Conservation (phyloP, 2,113 vertebrate species). For the Orientallactaga bullata region DNA sequence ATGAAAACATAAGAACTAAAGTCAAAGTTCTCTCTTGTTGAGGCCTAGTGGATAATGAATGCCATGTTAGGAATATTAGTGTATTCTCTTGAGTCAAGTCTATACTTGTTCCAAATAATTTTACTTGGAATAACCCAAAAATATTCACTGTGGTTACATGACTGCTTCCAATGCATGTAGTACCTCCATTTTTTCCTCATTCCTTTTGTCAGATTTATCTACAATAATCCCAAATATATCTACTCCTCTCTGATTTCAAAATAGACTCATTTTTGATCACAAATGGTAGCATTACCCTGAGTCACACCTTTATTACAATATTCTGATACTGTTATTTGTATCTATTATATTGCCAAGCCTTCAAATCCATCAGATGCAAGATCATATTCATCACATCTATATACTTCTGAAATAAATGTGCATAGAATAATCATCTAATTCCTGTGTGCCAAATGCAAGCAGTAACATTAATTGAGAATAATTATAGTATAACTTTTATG, state of each 20-base stretch:
- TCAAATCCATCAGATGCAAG: not conserved
- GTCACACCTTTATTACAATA: not conserved
- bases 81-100: not conserved
- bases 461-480: not conserved
- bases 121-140: not conserved
- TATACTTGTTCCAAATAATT: not conserved
- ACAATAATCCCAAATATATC: not conserved
- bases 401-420: conserved; percentile 29
- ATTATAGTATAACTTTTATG: not conserved
- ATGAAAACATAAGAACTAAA: not conserved
- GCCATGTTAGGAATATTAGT: not conserved
- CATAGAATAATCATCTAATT: not conserved
- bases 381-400: not conserved
- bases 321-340: not conserved
- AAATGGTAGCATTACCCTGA: not conserved
- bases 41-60: not conserved
- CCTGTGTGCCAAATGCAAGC: conserved; percentile 3
- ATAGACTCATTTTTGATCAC: not conserved
- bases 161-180: not conserved
- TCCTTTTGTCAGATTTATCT: not conserved
- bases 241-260: not conserved
- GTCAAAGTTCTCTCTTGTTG: not conserved
- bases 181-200: not conserved
- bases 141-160: not conserved
- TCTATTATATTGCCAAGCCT: not conserved